These are phyloP conservation scores for Dichetophora obliterata DNA, from an alignment of 2,888 invertebrate species.

Conservation along the genomic window DNA sequence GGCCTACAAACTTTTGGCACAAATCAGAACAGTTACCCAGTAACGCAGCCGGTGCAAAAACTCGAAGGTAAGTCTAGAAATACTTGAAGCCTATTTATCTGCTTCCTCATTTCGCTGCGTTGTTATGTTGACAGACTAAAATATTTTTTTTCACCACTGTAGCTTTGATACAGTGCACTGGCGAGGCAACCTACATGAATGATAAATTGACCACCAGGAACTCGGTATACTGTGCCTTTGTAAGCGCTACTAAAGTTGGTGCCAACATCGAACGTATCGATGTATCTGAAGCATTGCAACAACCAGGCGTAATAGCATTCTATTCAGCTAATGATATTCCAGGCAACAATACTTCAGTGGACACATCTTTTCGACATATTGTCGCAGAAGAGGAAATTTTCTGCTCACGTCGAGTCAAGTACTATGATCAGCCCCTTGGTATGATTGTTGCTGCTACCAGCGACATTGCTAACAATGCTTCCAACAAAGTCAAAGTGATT, in stretches of 20 bases:
- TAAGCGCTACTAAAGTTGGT: conserved; percentile 72
- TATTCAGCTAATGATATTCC: conserved; percentile 78
- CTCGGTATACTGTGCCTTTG: conserved; percentile 76
- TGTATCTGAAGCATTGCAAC: conserved; percentile 73
- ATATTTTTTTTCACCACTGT: neutral
- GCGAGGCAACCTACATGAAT: conserved; percentile 82
- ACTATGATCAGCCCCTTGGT: conserved; percentile 81
- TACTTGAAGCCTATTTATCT: neutral
- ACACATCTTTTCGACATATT: conserved; percentile 42
- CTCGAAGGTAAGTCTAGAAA: conserved; percentile 71
- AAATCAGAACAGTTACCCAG: conserved; percentile 78
- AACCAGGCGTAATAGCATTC: conserved; percentile 76
- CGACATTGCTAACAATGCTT: conserved; percentile 73
- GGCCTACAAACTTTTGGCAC: conserved; percentile 80
- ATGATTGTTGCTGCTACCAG: conserved; percentile 77
- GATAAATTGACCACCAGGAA: conserved; percentile 77
- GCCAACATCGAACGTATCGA: conserved; percentile 76
- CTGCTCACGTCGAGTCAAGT: conserved; percentile 63
- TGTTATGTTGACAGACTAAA: neutral
- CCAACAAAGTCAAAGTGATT: conserved; percentile 71
- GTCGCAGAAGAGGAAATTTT: conserved; percentile 70
- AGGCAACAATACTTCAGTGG: conserved; percentile 74
- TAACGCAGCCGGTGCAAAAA: conserved; percentile 82
- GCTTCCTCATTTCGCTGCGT: too few relatives aligned
- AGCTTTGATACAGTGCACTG: conserved; percentile 76